phyloP scores from a whole-genome alignment of 2,113 vertebrate species.

The Cavia porcellus region DNA sequence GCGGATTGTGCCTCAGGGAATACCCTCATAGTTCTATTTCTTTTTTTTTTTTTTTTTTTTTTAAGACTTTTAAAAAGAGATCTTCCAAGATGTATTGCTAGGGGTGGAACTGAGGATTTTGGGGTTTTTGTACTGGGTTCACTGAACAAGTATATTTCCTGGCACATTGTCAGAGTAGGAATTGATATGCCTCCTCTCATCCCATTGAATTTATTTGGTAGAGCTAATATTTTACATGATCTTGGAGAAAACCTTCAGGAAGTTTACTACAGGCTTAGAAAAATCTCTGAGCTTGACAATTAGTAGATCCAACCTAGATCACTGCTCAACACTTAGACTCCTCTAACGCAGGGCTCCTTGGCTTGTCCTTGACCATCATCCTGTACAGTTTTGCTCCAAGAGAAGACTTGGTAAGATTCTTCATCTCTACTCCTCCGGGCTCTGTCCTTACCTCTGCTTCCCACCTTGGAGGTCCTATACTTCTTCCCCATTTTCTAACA shows the following conservation, averaged over 20 bases:
- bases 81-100: background rate
- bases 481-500: background rate
- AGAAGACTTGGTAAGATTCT: background rate
- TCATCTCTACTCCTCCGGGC: too few relatives aligned
- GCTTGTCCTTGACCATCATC: background rate
- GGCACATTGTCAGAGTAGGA: background rate
- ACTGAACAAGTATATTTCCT: background rate
- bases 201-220: background rate
- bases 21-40: background rate
- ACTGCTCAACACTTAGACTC: background rate
- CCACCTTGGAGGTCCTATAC: background rate
- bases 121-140: background rate
- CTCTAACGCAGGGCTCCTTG: too few relatives aligned
- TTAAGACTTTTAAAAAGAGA: background rate
- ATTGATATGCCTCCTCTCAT: background rate
- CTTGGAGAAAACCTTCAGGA: background rate
- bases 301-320: background rate
- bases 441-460: background rate
- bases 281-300: background rate
- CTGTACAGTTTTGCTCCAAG: fast-evolving
- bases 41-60: too few relatives aligned
- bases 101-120: background rate
- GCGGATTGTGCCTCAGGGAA: background rate
- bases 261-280: background rate
- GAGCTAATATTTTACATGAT: background rate